phyloP scores from a whole-genome alignment of 1,140 invertebrate species.

The Pseudoatta argentina region DNA sequence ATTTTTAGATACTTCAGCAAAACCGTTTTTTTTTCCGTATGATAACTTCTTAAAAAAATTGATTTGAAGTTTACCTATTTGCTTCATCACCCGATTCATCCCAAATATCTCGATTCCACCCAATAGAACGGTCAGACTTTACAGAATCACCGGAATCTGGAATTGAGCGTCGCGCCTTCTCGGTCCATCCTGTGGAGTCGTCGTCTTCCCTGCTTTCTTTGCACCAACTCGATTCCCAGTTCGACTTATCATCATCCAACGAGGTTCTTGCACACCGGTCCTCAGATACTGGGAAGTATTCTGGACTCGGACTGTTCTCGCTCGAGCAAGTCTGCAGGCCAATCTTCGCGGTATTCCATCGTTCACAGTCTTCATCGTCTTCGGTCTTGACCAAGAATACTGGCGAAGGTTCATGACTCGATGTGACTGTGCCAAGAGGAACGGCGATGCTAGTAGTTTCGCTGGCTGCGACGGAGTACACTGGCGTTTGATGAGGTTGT shows the following conservation, averaged over 20 bases:
- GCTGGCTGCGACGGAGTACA: slow-evolving; percentile 88
- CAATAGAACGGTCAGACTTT: slow-evolving; percentile 30
- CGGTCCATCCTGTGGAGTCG: not conserved
- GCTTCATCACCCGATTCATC: slow-evolving; percentile 39
- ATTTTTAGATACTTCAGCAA: too few relatives aligned
- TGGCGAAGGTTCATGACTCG: slow-evolving; percentile 79
- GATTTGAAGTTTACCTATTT: slow-evolving; percentile 19
- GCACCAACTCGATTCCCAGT: not conserved
- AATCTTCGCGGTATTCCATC: slow-evolving; percentile 12
- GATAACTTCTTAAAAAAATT: not conserved
- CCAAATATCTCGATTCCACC: slow-evolving; percentile 38
- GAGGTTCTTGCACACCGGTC: not conserved
- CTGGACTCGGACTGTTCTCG: slow-evolving; percentile 42
- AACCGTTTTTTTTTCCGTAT: too few relatives aligned
- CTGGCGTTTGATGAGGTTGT: slow-evolving; percentile 89
- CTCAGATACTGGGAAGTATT: not conserved
- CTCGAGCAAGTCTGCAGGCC: slow-evolving; percentile 2
- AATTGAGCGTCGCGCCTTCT: not conserved
- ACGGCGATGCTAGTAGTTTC: slow-evolving; percentile 82
- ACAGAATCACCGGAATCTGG: slow-evolving; percentile 17
- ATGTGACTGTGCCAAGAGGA: slow-evolving; percentile 79
- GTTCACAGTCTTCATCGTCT: slow-evolving; percentile 57
- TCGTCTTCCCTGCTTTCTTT: not conserved
- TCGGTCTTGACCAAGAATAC: slow-evolving; percentile 75
- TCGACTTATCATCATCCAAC: not conserved